Base-by-base conservation (phyloP, 2,797 vertebrate species). In the Darevskia mixta region DNA sequence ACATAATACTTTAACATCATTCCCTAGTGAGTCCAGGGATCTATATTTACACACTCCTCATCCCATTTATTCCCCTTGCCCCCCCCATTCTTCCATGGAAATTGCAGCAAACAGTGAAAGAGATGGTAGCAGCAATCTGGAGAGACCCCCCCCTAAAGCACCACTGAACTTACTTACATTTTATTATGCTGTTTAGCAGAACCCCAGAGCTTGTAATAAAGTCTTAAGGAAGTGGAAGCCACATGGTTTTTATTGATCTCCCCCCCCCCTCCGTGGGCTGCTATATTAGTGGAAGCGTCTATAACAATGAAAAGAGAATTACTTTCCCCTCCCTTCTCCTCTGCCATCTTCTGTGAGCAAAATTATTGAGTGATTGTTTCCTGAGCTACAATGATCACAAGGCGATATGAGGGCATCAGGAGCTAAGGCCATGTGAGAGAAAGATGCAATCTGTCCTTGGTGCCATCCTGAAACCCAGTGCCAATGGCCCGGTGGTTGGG, bases 131-230 rank as follows among this genome's bases (percentile, higher is more conserved):
- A 86, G 32, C 78, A 88, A 85, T 82, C 87, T 73, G 79, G 89
- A 88, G 88, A 95, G 78, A 75, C 85, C 84, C 89, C 90, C 20
- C 20, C 89, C 89, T 17, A 13, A 4, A 93, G 89, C 84, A 91
- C 75, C 8, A 83, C 23, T 88, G 89, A 77, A 92, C 88, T 94
- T 94, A 93, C 90, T 88, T 93, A 89, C 92, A 94, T 95, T 96
- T 95, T 94, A 94, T 94, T 91, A 91, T 61, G 83, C 93, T 92
- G 75, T 90, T 96, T 93, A 92, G 93, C 86, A 91, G 82, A 90
- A 89, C 93, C 89, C 87, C 41, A 77, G 90, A 91, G 93, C 80
- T 91, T 92, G 82, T 93, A 95, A 96, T 94, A 93, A 94, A 95
- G 93, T 91, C 86, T 72, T 94, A 94, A 92, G 92, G 93, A 95